Conservation (phyloP, 2,888 invertebrate genomes). For the Notodonta dromedarius region DNA sequence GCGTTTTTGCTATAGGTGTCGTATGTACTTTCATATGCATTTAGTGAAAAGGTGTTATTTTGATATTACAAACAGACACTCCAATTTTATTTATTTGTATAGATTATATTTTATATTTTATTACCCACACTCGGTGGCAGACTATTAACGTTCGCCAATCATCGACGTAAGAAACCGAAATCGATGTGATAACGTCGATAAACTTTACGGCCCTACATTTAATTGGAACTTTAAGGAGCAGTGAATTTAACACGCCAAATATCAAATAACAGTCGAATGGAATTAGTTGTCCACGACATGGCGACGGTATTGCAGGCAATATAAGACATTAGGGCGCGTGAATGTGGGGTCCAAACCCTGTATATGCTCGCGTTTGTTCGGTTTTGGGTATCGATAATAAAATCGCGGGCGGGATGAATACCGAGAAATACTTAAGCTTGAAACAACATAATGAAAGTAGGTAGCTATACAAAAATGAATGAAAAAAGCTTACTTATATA, state of each 20-base stretch:
- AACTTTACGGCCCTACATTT: slow-evolving; percentile 56
- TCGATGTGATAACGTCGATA: slow-evolving; percentile 52
- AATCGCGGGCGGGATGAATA: slow-evolving; percentile 32
- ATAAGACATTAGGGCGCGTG: slow-evolving; percentile 3
- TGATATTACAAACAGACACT: no score
- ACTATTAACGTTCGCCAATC: slow-evolving; percentile 29
- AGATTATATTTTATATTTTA: no score
- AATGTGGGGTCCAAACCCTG: slow-evolving; percentile 11
- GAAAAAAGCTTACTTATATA: no score
- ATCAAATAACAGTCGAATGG: slow-evolving; percentile 40
- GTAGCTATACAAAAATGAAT: not conserved
- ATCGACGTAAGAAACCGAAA: slow-evolving; percentile 40
- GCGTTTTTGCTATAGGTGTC: no score
- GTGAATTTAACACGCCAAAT: slow-evolving; percentile 31
- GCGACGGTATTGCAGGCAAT: slow-evolving; percentile 18
- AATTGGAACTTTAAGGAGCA: slow-evolving; percentile 49
- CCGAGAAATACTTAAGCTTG: slow-evolving; percentile 26
- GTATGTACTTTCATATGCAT: no score
- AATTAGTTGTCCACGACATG: slow-evolving; percentile 38
- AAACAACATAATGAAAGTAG: not conserved
- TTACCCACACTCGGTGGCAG: slow-evolving; percentile 14
- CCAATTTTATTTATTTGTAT: no score
- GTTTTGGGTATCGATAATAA: slow-evolving; percentile 22
- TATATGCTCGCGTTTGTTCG: slow-evolving; percentile 22
- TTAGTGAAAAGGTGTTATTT: no score